Evolutionary conservation across 2,797 vertebrate genomes (phyloP).

Genomic region (Gymnocypris eckloni): DNA sequence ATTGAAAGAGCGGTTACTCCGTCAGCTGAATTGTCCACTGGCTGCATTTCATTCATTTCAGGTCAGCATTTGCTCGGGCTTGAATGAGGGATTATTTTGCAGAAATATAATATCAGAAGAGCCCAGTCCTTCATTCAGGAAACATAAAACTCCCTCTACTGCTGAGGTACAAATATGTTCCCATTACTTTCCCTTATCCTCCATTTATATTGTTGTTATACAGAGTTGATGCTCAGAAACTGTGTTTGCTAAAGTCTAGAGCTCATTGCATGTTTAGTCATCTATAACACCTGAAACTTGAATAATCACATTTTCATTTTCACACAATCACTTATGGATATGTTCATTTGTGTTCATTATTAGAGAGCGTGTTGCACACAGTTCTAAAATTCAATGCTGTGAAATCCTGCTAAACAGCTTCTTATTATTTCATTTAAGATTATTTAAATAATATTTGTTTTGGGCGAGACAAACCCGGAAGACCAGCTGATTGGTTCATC

Average conservation of each 20-base stretch:
- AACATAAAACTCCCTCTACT: neutral
- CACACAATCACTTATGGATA: too few relatives aligned
- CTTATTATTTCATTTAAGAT: neutral
- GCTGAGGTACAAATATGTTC: neutral
- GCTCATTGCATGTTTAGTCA: neutral
- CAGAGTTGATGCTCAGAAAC: neutral
- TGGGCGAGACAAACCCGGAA: too few relatives aligned
- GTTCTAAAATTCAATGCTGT: neutral
- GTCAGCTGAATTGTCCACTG: too few relatives aligned
- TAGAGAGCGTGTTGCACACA: neutral
- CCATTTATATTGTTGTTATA: neutral
- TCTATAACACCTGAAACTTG: neutral
- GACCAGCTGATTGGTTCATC: too few relatives aligned
- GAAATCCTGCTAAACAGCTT: neutral
- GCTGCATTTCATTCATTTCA: neutral
- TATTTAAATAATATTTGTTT: too few relatives aligned
- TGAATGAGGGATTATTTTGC: neutral
- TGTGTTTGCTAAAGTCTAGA: neutral
- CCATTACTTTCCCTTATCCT: neutral
- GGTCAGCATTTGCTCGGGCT: neutral
- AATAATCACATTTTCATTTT: neutral
- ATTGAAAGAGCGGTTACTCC: too few relatives aligned
- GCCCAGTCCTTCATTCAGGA: neutral
- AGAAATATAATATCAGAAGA: neutral
- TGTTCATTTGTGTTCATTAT: neutral